Base-by-base conservation (phyloP, 2,797 vertebrate species). In the Myripristis jacobus region DNA sequence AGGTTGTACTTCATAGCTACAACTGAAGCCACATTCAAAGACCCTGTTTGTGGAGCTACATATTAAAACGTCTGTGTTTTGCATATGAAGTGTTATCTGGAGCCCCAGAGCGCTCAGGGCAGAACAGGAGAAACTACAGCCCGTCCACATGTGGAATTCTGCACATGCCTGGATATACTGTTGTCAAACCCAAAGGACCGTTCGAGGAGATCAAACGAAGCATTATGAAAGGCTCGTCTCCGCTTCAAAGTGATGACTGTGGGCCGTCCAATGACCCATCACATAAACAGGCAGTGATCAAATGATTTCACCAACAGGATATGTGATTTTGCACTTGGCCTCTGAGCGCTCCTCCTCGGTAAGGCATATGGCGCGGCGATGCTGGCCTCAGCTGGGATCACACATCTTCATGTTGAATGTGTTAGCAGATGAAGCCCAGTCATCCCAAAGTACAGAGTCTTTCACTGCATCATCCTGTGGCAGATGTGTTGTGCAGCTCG, bases 291-390 rank as follows among this genome's bases (percentile, higher is more conserved):
- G 47, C 57, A 22, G 46, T n/a, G 77, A 70, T 76, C 59, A 64
- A 77, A 72, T 66, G 19, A 25, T 54, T 60, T 44, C 19, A 47
- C 19, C 21, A 56, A 60, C 51, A 70, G 73, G 64, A 75, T 58
- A 3, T 41, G 51, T 27, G 25, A 11, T 3, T 25, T 52, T 13
- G 13, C 51, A 41, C 44, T n/a, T 25, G 60, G 41, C 55, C 16
- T 16, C 53, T 4, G 1, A 66, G 21, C 59, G 54, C 59, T 34
- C 69, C 47, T 71, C 63, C 70, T 41, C 12, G 12, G 73, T 48
- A 0, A 46, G 73, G 83, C 87, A 88, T 80, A 87, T 82, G 83
- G 82, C 27, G 67, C 71, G 47, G 52, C 29, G 73, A 73, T 74
- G 77, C 66, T 56, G 75, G 69, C 34, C 44, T 44, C 2, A 31